Conservation (phyloP, 2,113 vertebrate species). For the Scytalopus superciliaris region DNA sequence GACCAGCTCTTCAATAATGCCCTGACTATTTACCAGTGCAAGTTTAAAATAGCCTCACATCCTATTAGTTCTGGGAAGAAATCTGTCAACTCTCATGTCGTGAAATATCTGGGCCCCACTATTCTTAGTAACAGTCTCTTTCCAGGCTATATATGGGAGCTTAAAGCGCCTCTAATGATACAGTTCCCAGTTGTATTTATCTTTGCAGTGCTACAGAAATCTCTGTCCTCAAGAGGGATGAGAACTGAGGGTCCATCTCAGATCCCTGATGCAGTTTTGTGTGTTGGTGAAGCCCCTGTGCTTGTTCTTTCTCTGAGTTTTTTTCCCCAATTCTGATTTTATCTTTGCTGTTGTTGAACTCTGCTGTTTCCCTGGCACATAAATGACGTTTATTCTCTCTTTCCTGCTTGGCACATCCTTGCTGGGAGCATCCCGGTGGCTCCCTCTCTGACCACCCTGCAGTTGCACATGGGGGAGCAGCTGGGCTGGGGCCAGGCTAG, state of each 20-base stretch:
- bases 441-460: rapidly evolving
- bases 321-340: neutral
- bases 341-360: neutral
- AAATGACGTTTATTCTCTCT: neutral
- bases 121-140: slow-evolving; percentile 60
- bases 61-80: slow-evolving; percentile 21
- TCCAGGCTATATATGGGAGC: slow-evolving; percentile 65
- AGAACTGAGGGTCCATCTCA: neutral
- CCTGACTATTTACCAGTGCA: neutral
- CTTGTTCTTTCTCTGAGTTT: neutral
- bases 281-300: neutral
- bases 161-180: neutral
- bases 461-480: neutral
- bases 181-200: slow-evolving; percentile 29
- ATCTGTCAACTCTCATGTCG: neutral
- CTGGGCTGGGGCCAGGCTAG: neutral
- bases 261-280: neutral
- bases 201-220: neutral
- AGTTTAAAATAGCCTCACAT: slow-evolving; percentile 41
- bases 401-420: neutral
- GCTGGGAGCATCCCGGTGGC: neutral
- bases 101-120: slow-evolving; percentile 47
- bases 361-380: neutral
- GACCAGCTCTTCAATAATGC: neutral
- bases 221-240: neutral